Evolutionary conservation across 2,797 vertebrate genomes (phyloP).

Genomic region (Microchirus variegatus): DNA sequence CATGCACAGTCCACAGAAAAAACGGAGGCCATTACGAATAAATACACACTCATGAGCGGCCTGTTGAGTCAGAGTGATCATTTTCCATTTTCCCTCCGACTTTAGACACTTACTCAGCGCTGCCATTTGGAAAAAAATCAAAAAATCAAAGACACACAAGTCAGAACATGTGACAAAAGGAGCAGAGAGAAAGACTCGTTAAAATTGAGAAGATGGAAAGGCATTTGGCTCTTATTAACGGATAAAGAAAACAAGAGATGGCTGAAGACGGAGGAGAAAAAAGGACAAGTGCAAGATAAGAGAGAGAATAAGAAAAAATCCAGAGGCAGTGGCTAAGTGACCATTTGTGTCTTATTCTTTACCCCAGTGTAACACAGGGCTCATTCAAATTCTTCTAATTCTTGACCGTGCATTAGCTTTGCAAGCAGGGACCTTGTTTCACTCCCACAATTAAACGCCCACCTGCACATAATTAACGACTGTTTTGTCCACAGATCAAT

Average conservation of each 20-base stretch:
- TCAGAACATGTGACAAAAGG: slow-evolving; percentile 29
- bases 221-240: slow-evolving; percentile 32
- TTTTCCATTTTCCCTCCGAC: slow-evolving; percentile 11
- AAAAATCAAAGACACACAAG: slow-evolving; percentile 34
- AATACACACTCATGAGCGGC: slow-evolving; percentile 26
- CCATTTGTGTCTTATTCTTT: slow-evolving; percentile 65
- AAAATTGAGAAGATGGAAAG: slow-evolving; percentile 29
- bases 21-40: background rate
- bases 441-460: slow-evolving; percentile 80
- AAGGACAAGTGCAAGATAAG: slow-evolving; percentile 1
- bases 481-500: slow-evolving; percentile 85
- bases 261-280: too few relatives aligned
- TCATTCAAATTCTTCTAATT: slow-evolving; percentile 75
- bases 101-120: slow-evolving; percentile 28
- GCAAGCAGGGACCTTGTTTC: slow-evolving; percentile 70
- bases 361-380: slow-evolving; percentile 50
- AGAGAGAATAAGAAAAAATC: slow-evolving; percentile 21
- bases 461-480: slow-evolving; percentile 82
- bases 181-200: slow-evolving; percentile 5
- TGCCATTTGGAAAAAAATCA: slow-evolving; percentile 33
- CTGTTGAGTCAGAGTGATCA: slow-evolving; percentile 28
- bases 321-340: slow-evolving; percentile 48
- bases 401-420: slow-evolving; percentile 66
- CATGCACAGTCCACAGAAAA: slow-evolving; percentile 29
- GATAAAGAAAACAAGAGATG: slow-evolving; percentile 3